Percentiles rank a stretch among this genome's conserved stretches.
Evolutionary conservation across 2,113 vertebrate species (phyloP).

Genomic region (Meleagris gallopavo): DNA sequence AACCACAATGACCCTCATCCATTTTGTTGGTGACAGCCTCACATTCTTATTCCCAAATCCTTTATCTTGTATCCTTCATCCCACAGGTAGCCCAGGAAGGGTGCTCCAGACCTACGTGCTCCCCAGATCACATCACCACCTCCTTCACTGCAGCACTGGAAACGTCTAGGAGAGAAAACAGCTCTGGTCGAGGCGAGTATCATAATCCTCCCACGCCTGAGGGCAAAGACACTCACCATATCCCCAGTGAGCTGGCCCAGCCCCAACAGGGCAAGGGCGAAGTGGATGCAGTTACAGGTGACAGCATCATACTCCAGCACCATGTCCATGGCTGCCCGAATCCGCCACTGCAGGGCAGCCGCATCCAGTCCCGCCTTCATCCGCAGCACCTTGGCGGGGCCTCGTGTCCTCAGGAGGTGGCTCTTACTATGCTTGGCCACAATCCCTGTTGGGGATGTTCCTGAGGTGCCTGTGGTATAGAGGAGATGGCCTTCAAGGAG

Average conservation of each 20-base stretch:
- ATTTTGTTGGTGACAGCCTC: not conserved
- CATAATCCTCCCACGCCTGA: rapidly evolving
- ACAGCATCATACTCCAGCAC: rapidly evolving
- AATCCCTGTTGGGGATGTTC: not conserved
- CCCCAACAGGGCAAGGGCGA: constrained; percentile 27
- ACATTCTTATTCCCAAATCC: not conserved
- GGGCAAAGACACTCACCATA: not conserved
- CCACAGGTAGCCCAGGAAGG: rapidly evolving
- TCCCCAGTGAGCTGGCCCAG: not conserved
- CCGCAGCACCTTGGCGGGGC: constrained; percentile 16
- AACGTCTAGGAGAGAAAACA: not conserved
- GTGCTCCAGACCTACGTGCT: rapidly evolving
- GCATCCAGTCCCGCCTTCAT: not conserved
- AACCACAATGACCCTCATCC: too few species aligned
- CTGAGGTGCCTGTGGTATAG: not conserved
- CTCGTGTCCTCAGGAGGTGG: constrained; percentile 24
- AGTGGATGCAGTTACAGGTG: constrained; percentile 62
- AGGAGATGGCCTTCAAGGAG: not conserved
- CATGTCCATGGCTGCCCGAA: constrained; percentile 24
- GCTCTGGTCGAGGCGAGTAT: rapidly evolving
- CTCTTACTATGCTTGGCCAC: constrained; percentile 46
- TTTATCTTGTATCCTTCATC: not conserved
- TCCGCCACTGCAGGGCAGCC: not conserved
- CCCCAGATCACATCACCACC: rapidly evolving
- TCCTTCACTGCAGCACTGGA: constrained; percentile 26